Evolutionary conservation across 2,888 invertebrate species (phyloP).

Genomic region (Hedya salicella): DNA sequence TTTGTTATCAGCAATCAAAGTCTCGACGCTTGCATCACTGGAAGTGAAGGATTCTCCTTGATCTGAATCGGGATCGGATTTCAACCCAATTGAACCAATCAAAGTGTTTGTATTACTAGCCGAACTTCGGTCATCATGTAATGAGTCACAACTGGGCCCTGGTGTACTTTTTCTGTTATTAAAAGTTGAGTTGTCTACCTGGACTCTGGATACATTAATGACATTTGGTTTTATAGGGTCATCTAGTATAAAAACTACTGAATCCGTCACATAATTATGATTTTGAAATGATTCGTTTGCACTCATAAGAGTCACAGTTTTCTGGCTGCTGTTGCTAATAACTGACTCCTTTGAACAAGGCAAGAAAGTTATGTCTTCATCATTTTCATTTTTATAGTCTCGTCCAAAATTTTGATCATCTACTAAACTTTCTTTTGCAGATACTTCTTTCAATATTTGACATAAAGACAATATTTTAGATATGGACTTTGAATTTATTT

Average conservation of each 20-base stretch:
- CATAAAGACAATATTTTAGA: slow-evolving; percentile 56
- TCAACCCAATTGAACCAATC: slow-evolving; percentile 41
- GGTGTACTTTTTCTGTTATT: slow-evolving; percentile 42
- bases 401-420: slow-evolving; percentile 46
- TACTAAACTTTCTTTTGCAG: slow-evolving; percentile 61
- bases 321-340: slow-evolving; percentile 57
- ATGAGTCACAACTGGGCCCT: slow-evolving; percentile 44
- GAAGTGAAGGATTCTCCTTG: slow-evolving; percentile 39
- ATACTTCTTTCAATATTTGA: slow-evolving; percentile 57
- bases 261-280: slow-evolving; percentile 25
- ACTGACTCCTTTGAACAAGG: slow-evolving; percentile 50
- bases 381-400: slow-evolving; percentile 45
- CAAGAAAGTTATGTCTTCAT: slow-evolving; percentile 49
- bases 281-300: slow-evolving; percentile 42
- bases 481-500: slow-evolving; percentile 51
- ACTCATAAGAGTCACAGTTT: slow-evolving; percentile 54
- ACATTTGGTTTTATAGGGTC: slow-evolving; percentile 57
- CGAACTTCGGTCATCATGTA: slow-evolving; percentile 45
- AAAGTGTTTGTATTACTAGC: slow-evolving; percentile 53
- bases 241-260: slow-evolving; percentile 23
- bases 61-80: slow-evolving; percentile 43
- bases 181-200: slow-evolving; percentile 52
- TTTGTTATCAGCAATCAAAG: slow-evolving; percentile 48
- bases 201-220: slow-evolving; percentile 63
- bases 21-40: slow-evolving; percentile 50